Conservation (phyloP, 2,113 vertebrate genomes). For the Caloenas nicobarica region DNA sequence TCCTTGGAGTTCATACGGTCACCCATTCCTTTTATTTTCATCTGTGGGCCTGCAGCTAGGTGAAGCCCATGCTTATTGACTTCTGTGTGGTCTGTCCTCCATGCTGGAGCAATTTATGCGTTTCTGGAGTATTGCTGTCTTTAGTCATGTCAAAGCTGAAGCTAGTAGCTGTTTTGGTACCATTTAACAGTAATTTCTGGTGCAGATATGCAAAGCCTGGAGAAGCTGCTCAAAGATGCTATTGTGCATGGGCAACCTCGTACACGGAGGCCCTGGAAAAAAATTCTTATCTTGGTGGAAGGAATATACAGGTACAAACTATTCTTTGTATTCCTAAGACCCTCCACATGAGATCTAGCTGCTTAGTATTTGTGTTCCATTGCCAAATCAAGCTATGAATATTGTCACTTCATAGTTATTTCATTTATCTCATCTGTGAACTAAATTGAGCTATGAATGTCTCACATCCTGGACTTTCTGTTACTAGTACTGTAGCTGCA, state of each 20-base stretch:
- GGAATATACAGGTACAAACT: slow-evolving; percentile 93
- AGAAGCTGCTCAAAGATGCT: slow-evolving; percentile 95
- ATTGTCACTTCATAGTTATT: background rate
- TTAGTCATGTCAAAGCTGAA: slow-evolving; percentile 34
- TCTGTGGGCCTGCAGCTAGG: background rate
- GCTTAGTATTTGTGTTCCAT: background rate
- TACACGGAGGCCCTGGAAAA: slow-evolving; percentile 97
- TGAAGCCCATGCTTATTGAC: background rate
- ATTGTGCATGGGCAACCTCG: slow-evolving; percentile 94
- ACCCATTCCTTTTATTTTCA: background rate
- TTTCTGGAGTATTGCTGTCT: slow-evolving; percentile 30
- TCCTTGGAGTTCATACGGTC: background rate
- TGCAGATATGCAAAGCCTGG: slow-evolving; percentile 96
- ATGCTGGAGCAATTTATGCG: background rate
- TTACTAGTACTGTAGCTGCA: background rate
- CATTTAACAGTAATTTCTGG: slow-evolving; percentile 64
- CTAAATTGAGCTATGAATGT: background rate
- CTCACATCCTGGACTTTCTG: slow-evolving; percentile 14
- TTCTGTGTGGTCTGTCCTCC: background rate
- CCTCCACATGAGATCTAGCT: slow-evolving; percentile 11
- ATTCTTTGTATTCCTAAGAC: slow-evolving; percentile 22
- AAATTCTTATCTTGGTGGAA: slow-evolving; percentile 96
- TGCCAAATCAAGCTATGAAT: background rate
- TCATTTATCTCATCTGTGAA: background rate
- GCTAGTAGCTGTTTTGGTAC: slow-evolving; percentile 44